These are phyloP conservation scores for Melanchra persicariae DNA, from an alignment of 2,888 invertebrate species.

Conservation along the genomic window DNA sequence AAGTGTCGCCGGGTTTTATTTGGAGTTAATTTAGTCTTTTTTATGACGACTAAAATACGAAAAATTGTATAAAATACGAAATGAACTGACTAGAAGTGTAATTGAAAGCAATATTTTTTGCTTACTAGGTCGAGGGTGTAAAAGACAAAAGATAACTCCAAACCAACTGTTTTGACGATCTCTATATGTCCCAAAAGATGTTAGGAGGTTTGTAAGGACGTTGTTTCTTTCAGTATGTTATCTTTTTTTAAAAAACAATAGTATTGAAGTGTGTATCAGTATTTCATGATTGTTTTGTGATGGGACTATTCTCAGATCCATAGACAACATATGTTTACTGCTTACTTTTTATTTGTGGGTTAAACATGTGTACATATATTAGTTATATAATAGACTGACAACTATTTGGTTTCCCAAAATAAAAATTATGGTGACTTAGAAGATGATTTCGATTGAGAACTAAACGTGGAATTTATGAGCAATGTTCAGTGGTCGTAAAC, in stretches of 20 bases:
- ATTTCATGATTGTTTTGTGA: conserved; percentile 55
- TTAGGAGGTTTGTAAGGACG: conserved; percentile 33
- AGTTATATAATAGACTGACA: conserved; percentile 22
- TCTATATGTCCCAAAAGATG: conserved; percentile 26
- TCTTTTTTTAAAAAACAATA: conserved; percentile 48
- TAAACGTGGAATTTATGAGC: conserved; percentile 39
- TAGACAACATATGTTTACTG: conserved; percentile 35
- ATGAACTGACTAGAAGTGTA: conserved; percentile 34
- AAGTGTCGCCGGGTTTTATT: not conserved
- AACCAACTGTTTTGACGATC: conserved; percentile 56
- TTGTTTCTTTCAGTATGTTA: conserved; percentile 31
- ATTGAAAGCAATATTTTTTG: conserved; percentile 33
- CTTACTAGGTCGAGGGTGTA: conserved; percentile 3
- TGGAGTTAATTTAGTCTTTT: conserved; percentile 18
- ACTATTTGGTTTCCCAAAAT: conserved; percentile 23
- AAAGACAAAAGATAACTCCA: conserved; percentile 16
- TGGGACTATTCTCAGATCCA: conserved; percentile 46
- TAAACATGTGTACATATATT: conserved; percentile 18
- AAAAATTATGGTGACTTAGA: conserved; percentile 21
- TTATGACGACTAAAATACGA: conserved; percentile 33
- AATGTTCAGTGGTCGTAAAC: conserved; percentile 38
- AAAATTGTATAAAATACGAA: conserved; percentile 27
- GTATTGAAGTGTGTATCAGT: conserved; percentile 56
- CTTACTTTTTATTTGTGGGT: conserved; percentile 34
- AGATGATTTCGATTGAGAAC: conserved; percentile 28